Conservation (phyloP, 2,113 vertebrate species). For the Tiliqua scincoides region DNA sequence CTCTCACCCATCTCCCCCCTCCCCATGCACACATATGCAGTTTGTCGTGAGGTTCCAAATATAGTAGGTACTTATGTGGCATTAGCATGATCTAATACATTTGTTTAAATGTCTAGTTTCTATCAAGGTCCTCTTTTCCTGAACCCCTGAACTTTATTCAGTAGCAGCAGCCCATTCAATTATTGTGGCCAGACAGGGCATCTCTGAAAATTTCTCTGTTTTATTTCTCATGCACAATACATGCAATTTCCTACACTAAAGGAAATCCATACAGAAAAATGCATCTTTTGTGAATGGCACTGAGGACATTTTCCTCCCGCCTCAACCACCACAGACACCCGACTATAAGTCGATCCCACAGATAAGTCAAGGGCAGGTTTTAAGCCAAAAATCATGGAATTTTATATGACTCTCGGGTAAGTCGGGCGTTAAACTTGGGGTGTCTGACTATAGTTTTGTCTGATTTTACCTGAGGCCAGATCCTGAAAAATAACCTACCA, state of each 20-base stretch:
- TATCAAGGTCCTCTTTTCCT: too few species aligned
- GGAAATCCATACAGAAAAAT: background rate
- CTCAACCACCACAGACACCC: too few species aligned
- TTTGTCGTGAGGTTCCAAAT: background rate
- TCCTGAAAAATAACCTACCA: too few species aligned
- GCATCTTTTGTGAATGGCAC: background rate
- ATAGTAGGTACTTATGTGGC: background rate
- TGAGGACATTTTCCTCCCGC: background rate
- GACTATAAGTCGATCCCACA: too few species aligned
- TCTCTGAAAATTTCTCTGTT: background rate
- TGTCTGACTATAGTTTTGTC: too few species aligned
- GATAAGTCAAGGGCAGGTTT: too few species aligned
- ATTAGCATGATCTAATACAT: background rate
- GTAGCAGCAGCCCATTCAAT: background rate
- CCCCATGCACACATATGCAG: background rate
- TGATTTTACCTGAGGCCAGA: too few species aligned
- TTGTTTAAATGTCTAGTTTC: background rate
- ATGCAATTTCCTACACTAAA: background rate
- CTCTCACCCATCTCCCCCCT: background rate
- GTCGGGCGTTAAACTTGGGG: too few species aligned
- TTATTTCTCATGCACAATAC: background rate
- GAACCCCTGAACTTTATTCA: background rate
- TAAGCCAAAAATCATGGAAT: too few species aligned
- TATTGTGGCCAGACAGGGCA: too few species aligned
- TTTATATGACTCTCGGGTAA: too few species aligned